Conservation (phyloP, 2,888 invertebrate genomes). For the Limnephilus marmoratus region DNA sequence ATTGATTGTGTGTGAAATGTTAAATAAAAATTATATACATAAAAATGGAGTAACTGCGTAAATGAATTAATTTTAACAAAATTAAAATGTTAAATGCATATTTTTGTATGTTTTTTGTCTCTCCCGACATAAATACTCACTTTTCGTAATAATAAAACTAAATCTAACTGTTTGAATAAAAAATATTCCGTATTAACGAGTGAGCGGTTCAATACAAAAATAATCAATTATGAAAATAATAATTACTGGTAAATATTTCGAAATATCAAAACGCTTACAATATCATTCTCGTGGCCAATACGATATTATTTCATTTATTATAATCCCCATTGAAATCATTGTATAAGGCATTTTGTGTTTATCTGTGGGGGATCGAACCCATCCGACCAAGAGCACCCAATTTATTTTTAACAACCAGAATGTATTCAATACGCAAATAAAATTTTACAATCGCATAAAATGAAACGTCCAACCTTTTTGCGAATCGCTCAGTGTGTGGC, state of each 20-base stretch:
- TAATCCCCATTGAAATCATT: neutral
- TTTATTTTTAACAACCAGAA: slow-evolving; percentile 10
- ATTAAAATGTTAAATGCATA: too few species aligned
- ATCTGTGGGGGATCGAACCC: neutral
- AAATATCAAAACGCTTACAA: neutral
- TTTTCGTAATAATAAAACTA: too few species aligned
- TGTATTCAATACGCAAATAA: slow-evolving; percentile 29
- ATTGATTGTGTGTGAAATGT: too few species aligned
- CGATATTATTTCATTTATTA: neutral
- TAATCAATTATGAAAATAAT: too few species aligned
- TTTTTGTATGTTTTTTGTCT: too few species aligned
- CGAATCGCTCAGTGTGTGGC: neutral
- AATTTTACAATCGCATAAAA: slow-evolving; percentile 24
- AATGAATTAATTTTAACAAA: too few species aligned
- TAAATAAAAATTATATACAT: too few species aligned
- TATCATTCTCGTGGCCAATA: neutral
- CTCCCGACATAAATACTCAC: too few species aligned
- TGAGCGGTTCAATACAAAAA: too few species aligned
- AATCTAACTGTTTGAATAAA: too few species aligned
- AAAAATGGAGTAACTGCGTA: too few species aligned
- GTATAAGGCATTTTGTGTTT: neutral
- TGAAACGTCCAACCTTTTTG: neutral
- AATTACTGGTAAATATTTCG: neutral
- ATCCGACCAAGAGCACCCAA: neutral
- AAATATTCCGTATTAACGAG: too few species aligned